Evolutionary conservation across 2,113 vertebrate genomes (phyloP).

Genomic region (Scomber japonicus): DNA sequence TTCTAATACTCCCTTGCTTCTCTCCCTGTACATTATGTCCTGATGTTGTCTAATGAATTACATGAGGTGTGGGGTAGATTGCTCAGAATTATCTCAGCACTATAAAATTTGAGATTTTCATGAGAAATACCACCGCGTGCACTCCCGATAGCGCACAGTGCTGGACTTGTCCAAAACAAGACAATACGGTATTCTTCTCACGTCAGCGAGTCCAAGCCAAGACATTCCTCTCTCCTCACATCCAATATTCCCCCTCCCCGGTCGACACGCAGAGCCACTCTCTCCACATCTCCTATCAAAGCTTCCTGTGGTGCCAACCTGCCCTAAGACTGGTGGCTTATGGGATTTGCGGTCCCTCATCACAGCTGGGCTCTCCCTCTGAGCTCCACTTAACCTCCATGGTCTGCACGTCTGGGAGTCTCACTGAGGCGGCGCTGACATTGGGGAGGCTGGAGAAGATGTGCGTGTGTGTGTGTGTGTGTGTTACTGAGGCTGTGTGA

Average conservation of each 20-base stretch:
- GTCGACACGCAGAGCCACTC: slow-evolving; percentile 22
- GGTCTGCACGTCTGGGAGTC: slow-evolving; percentile 37
- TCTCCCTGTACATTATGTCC: slow-evolving; percentile 1
- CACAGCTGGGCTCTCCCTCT: slow-evolving; percentile 64
- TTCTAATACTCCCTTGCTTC: not conserved
- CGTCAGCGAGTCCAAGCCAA: slow-evolving; percentile 20
- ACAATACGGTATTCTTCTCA: slow-evolving; percentile 62
- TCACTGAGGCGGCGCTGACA: slow-evolving; percentile 23
- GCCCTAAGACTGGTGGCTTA: slow-evolving; percentile 69
- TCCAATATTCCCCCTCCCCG: slow-evolving; percentile 35
- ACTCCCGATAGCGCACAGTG: not conserved
- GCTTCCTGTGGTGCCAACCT: slow-evolving; percentile 63
- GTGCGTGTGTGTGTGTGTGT: slow-evolving; percentile 2
- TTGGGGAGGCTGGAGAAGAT: not conserved
- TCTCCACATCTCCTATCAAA: slow-evolving; percentile 44
- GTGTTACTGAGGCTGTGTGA: not conserved
- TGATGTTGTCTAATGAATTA: not conserved
- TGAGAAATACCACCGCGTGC: slow-evolving; percentile 52
- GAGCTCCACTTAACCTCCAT: slow-evolving; percentile 75
- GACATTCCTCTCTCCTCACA: slow-evolving; percentile 45
- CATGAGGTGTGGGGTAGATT: not conserved
- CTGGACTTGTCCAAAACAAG: slow-evolving; percentile 27
- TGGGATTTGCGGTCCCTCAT: slow-evolving; percentile 67
- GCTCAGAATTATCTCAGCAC: slow-evolving; percentile 36
- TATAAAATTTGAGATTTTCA: slow-evolving; percentile 46